A percentile compares a stretch with the other conserved stretches of the same genome.
These are phyloP conservation scores for Neodontobutis hainanensis DNA, from an alignment of 2,113 vertebrate genomes.

Conservation along the genomic window DNA sequence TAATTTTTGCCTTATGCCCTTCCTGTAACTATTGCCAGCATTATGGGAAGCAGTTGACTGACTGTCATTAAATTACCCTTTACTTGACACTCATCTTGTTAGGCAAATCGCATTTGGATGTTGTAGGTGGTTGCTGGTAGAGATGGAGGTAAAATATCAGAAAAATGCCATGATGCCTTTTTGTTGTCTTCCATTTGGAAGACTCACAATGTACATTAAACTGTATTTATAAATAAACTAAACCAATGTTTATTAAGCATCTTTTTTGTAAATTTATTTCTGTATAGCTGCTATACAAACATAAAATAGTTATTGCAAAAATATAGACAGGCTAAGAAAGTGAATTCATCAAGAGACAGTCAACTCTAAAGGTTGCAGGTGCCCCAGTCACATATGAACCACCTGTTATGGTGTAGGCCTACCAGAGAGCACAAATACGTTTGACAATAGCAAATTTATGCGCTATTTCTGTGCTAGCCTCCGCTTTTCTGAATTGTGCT, in stretches of 20 bases:
- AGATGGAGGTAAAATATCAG: conserved; percentile 71
- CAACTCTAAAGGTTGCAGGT: too few relatives aligned
- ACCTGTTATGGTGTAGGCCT: too few relatives aligned
- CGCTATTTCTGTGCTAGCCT: too few relatives aligned
- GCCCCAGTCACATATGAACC: too few relatives aligned
- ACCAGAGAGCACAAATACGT: too few relatives aligned
- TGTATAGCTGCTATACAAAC: neutral
- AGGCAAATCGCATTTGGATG: conserved; percentile 46
- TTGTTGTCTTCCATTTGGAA: conserved; percentile 77
- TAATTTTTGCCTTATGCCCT: conserved; percentile 55
- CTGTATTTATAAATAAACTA: conserved; percentile 81
- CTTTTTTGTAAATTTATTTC: conserved; percentile 5
- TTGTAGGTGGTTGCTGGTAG: conserved; percentile 48
- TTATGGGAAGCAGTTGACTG: conserved; percentile 24
- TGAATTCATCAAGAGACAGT: too few relatives aligned
- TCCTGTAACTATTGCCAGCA: conserved; percentile 39
- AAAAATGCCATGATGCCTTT: conserved; percentile 84
- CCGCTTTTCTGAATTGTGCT: too few relatives aligned
- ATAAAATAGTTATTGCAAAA: neutral
- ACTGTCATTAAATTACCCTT: conserved; percentile 38
- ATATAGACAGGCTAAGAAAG: neutral
- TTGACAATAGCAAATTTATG: too few relatives aligned
- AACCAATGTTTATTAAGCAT: conserved; percentile 68
- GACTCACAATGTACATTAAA: conserved; percentile 76
- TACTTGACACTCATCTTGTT: conserved; percentile 24